Percentiles rank a stretch among this genome's conserved stretches.
Conservation (phyloP, 2,797 vertebrate genomes). For the Alcedo quadribrachys region DNA sequence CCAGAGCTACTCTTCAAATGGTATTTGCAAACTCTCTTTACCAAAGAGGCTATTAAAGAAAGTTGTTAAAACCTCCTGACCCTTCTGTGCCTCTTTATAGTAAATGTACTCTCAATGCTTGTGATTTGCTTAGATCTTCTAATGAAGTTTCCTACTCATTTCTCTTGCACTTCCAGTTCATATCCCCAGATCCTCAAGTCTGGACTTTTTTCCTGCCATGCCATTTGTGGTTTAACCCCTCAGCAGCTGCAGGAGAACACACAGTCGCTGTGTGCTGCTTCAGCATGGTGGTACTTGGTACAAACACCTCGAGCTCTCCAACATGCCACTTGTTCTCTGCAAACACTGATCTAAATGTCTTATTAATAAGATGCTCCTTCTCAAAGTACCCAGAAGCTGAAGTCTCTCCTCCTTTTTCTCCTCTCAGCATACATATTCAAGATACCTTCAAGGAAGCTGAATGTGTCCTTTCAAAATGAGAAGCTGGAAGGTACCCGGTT, state of each 20-base stretch:
- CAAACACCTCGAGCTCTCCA: neutral
- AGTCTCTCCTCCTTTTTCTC: neutral
- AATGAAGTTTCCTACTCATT: neutral
- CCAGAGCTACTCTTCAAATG: neutral
- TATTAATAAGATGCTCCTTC: neutral
- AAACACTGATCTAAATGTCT: neutral
- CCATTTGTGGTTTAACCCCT: neutral
- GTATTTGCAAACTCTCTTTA: neutral
- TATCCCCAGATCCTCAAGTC: neutral
- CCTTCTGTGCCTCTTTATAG: neutral
- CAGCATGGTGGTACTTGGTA: too few relatives aligned
- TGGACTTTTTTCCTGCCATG: neutral
- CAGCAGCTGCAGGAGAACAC: neutral
- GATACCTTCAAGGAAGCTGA: neutral
- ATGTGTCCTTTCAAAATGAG: neutral
- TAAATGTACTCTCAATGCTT: neutral
- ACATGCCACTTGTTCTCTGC: rapidly evolving
- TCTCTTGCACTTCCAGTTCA: neutral
- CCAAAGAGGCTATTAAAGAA: neutral
- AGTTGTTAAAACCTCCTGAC: neutral
- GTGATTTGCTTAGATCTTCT: neutral
- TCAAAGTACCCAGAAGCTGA: neutral
- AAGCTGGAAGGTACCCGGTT: neutral
- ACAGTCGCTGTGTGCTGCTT: neutral
- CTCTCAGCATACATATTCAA: neutral